A percentile compares a stretch with the other conserved stretches of the same genome.
Evolutionary conservation across 2,888 invertebrate genomes (phyloP).

Genomic region (Tenodera sinensis): DNA sequence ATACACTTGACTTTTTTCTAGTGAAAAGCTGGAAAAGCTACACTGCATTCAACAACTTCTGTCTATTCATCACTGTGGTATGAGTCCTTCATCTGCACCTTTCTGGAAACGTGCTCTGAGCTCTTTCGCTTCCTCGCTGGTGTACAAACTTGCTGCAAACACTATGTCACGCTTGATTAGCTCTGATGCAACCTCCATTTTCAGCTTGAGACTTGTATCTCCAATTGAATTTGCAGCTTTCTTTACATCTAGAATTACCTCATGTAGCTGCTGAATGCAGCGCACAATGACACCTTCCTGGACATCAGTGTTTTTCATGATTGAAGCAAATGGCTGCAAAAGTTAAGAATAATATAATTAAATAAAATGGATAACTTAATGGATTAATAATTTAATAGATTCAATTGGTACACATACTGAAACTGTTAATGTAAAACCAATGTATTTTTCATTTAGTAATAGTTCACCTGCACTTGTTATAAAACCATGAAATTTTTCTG

Average conservation of each 20-base stretch:
- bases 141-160: slow-evolving; percentile 95
- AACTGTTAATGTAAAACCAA: too few species aligned
- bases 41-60: too few species aligned
- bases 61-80: slow-evolving; percentile 10
- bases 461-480: too few species aligned
- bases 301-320: slow-evolving; percentile 87
- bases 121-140: slow-evolving; percentile 43
- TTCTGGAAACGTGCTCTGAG: background rate
- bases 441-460: too few species aligned
- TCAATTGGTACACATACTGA: too few species aligned
- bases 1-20: too few species aligned
- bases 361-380: too few species aligned
- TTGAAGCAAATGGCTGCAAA: slow-evolving; percentile 81
- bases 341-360: background rate
- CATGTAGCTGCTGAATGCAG: slow-evolving; percentile 94
- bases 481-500: too few species aligned
- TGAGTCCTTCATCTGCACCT: background rate
- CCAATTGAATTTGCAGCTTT: slow-evolving; percentile 92
- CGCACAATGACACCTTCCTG: slow-evolving; percentile 98
- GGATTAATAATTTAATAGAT: too few species aligned
- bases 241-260: slow-evolving; percentile 83
- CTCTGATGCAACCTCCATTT: slow-evolving; percentile 92
- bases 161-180: slow-evolving; percentile 96
- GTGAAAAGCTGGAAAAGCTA: too few species aligned
- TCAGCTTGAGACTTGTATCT: slow-evolving; percentile 83